Percentiles rank a stretch among this genome's conserved stretches.
Conservation (phyloP, 2,797 vertebrate genomes). For the Bufotes viridis region DNA sequence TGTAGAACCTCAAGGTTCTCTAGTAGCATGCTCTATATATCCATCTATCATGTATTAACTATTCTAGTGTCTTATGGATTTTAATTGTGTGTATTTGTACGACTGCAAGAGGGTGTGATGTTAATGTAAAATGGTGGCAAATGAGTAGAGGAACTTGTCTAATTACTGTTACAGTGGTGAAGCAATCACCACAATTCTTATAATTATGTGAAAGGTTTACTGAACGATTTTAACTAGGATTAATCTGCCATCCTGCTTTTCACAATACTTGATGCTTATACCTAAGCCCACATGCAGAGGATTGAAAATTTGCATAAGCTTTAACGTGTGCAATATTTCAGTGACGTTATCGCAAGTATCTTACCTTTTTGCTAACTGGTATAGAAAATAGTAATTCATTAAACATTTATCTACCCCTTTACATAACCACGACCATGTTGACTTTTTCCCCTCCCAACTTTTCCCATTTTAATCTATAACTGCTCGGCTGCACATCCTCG, state of each 20-base stretch:
- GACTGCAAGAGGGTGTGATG: neutral
- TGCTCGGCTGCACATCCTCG: slow-evolving; percentile 49
- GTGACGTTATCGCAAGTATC: slow-evolving; percentile 11
- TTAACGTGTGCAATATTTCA: slow-evolving; percentile 15
- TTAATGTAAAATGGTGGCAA: slow-evolving; percentile 37
- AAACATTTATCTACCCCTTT: slow-evolving; percentile 37
- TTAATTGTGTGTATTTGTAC: neutral
- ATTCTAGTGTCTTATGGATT: slow-evolving; percentile 32
- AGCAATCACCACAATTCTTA: neutral
- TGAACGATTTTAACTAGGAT: slow-evolving; percentile 12
- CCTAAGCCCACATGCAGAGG: neutral
- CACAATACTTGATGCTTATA: neutral
- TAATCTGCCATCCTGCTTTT: neutral
- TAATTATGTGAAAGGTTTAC: slow-evolving; percentile 24
- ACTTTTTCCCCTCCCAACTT: slow-evolving; percentile 29
- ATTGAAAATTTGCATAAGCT: slow-evolving; percentile 13
- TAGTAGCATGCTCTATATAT: neutral
- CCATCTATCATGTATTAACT: neutral
- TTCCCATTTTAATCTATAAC: slow-evolving; percentile 52
- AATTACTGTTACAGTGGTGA: slow-evolving; percentile 33
- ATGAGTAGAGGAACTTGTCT: slow-evolving; percentile 19
- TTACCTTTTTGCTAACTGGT: slow-evolving; percentile 21
- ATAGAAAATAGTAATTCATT: slow-evolving; percentile 44
- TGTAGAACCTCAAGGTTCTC: too few species aligned
- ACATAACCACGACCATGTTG: slow-evolving; percentile 33